Base-by-base conservation (phyloP, 2,113 vertebrate genomes). In the Tupaia chinensis region DNA sequence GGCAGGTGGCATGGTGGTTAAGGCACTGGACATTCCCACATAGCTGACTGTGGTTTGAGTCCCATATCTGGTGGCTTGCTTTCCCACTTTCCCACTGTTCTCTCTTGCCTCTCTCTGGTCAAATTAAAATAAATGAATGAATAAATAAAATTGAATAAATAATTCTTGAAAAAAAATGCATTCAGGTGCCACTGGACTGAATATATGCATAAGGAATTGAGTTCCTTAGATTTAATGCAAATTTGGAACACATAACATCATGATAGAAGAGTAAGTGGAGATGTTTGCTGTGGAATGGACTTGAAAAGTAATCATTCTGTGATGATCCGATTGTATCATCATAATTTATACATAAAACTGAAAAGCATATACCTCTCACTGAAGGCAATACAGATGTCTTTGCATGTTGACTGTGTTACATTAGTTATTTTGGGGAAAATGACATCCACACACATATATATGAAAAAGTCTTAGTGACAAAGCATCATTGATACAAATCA, bases 131-230 rank as follows among this genome's bases (percentile, higher is more conserved):
- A 32, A 32, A 32, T 32, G 32, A 32, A 32, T 32, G 32, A 32
- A 32, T 32, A 32, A 32, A 32, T 32, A 32, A 32, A 32, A 32
- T 32, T 32, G 32, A 32, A 32, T 32, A 32, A 32, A 32, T 32
- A 32, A 32, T 32, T 32, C 32, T 32, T 32, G 32, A 32, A 32
- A 32, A 32, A 32, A 32, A 32, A 32, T 2, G 32, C 32, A 73
- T 78, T 79, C 65, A 93, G 11, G 16, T 90, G 10, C 11, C 14
- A 19, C 88, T 94, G 15, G 14, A 73, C 16, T 61, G 63, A 92
- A 83, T 79, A 20, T 60, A 79, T 73, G 81, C 70, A 10, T 83
- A 94, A 93, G 15, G 20, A 90, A 93, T 65, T 53, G 9, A 85
- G 11, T 3, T 58, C 70, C 85, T 63, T 44, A 76, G 70, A 82